A percentile compares a stretch with the other conserved stretches of the same genome.
These are phyloP conservation scores for Progne subis DNA, from an alignment of 2,113 vertebrate species.

Conservation along the genomic window DNA sequence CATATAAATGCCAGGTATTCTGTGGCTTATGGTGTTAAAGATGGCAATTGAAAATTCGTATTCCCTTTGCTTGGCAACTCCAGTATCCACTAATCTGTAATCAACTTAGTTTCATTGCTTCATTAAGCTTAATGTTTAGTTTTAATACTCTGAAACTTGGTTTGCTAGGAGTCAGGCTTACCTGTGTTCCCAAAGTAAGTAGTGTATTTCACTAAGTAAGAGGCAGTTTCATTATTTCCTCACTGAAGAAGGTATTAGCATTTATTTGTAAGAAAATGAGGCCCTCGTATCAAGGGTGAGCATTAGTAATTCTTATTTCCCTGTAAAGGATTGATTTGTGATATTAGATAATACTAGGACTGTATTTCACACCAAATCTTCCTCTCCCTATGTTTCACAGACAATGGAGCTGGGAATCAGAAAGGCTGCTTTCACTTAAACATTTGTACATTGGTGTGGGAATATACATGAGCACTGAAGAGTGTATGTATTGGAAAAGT, in stretches of 20 bases:
- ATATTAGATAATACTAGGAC: not conserved
- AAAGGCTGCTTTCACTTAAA: not conserved
- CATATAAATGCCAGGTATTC: not conserved
- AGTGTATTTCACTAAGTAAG: too few relatives aligned
- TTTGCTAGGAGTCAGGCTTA: not conserved
- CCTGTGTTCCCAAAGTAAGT: not conserved
- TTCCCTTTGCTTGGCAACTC: not conserved
- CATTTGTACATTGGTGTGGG: not conserved
- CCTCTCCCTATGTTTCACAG: not conserved
- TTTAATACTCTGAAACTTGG: not conserved
- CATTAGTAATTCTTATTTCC: not conserved
- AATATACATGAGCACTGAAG: not conserved
- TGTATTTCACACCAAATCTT: not conserved
- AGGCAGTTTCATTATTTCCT: not conserved
- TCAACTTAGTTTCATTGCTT: not conserved
- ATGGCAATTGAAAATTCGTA: not conserved
- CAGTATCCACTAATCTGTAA: not conserved
- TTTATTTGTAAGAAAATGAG: not conserved
- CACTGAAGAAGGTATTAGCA: not conserved
- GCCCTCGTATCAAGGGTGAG: accelerated
- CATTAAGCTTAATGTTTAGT: not conserved
- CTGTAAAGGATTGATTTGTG: not conserved
- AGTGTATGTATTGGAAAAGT: not conserved
- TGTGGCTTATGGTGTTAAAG: not conserved
- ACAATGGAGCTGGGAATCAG: not conserved